Percentiles rank a stretch among this genome's conserved stretches.
These are phyloP conservation scores for Ashinkailepas kermadecensis DNA, from an alignment of 2,888 invertebrate genomes.

Conservation along the genomic window DNA sequence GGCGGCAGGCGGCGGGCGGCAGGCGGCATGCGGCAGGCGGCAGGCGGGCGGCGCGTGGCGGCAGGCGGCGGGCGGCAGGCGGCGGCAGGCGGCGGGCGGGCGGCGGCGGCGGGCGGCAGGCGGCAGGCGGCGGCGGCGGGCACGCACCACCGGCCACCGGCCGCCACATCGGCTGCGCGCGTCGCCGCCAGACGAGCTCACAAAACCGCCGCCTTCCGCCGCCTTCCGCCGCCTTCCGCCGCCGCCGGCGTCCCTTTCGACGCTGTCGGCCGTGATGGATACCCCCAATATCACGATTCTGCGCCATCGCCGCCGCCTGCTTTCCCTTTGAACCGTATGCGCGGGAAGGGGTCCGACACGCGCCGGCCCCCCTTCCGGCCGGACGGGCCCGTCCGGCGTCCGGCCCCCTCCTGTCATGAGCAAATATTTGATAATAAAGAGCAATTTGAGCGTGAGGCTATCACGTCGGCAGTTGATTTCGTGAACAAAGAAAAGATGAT, in stretches of 20 bases:
- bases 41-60: no score
- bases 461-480: slow-evolving; percentile 8
- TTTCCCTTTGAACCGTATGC: slow-evolving; percentile 1
- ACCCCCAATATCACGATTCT: neutral
- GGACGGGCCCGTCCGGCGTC: neutral
- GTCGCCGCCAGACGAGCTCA: neutral
- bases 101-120: no score
- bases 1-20: no score
- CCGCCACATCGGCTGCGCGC: no score
- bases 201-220: neutral
- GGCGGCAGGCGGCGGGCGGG: no score
- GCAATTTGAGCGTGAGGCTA: slow-evolving; percentile 15
- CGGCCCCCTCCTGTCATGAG: slow-evolving; percentile 2
- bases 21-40: no score
- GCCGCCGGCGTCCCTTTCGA: neutral
- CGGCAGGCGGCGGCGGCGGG: no score
- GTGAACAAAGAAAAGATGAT: neutral
- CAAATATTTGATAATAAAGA: slow-evolving; percentile 20
- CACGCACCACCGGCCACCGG: no score
- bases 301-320: neutral
- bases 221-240: no score
- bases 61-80: no score
- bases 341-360: neutral
- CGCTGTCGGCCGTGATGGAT: neutral
- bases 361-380: neutral